Evolutionary conservation across 2,797 vertebrate species (phyloP), one percentile per base, ranked within the genome.

Genomic region (Epinephelus coioides): DNA sequence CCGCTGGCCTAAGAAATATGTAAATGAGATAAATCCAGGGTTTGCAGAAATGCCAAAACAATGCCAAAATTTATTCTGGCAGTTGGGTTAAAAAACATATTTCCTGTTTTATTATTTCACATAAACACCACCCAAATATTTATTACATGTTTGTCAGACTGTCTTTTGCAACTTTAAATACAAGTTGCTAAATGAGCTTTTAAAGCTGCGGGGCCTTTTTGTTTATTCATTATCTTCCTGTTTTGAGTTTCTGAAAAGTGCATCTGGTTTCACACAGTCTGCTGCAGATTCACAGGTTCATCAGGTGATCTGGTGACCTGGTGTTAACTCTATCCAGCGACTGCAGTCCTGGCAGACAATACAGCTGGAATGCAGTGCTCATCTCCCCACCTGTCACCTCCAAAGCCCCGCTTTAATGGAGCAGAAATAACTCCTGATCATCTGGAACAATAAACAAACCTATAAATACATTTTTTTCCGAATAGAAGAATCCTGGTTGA

Each of bases 381-480:
- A 30, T 1, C 54, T 69, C 25, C 40, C 19, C 25, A 34, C 65
- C 15, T 23, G n/a, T 34, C n/a, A 10, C 40, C 53, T 30, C 53
- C 43, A 69, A 69, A 69, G 67, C 67, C 19, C 3, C 19, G 2
- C 67, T 49, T 47, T 34, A 59, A 59, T 69, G 47, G 43, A 57
- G 54, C 19, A 30, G 13, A 30, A 44, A 30, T 30, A 54, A 15
- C 40, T 46, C 40, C 53, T 27, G 38, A 43, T 68, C 38, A 54
- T 68, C 17, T 69, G 40, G 53, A 56, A 59, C 68, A 70, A 70
- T 23, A 38, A 17, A 69, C 14, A 59, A 47, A 69, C n/a, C 25
- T 59, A 59, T 70, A 59, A 70, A 70, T 70, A 59, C 23, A 47
- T 1, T 34, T 1, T 23, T 47, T 49, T 69, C 25, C 25, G 4